A percentile compares a stretch with the other conserved stretches of the same genome.
Conservation (phyloP, 2,797 vertebrate genomes). For the Poeciliopsis infans region DNA sequence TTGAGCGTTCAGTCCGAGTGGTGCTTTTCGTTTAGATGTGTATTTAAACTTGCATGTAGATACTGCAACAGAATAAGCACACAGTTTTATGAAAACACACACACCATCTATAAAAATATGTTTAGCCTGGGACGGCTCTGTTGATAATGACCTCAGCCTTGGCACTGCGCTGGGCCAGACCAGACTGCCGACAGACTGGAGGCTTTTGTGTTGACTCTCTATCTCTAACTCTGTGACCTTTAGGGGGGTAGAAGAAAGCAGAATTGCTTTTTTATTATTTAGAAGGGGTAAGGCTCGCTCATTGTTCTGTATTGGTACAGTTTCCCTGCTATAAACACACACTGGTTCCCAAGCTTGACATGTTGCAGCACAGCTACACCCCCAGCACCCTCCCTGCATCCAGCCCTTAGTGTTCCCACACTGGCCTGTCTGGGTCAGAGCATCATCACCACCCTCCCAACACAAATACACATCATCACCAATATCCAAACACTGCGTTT, state of each 20-base stretch:
- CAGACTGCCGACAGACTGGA: constrained; percentile 78
- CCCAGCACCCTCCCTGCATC: constrained; percentile 51
- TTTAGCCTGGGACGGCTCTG: constrained; percentile 72
- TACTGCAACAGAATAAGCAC: constrained; percentile 51
- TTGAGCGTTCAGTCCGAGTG: constrained; percentile 6
- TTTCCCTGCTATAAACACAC: constrained; percentile 90
- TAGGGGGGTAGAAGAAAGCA: constrained; percentile 66
- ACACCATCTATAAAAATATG: constrained; percentile 77
- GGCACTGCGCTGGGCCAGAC: constrained; percentile 75
- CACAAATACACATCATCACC: constrained; percentile 27
- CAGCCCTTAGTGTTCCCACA: constrained; percentile 84
- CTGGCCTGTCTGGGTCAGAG: constrained; percentile 79
- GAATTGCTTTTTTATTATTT: constrained; percentile 74
- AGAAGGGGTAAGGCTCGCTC: constrained; percentile 83
- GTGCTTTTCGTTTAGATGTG: constrained; percentile 55
- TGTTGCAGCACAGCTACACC: constrained; percentile 56
- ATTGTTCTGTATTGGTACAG: constrained; percentile 89
- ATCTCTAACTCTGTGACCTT: constrained; percentile 82
- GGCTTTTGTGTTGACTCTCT: constrained; percentile 79
- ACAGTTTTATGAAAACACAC: constrained; percentile 42
- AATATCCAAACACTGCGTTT: constrained; percentile 35
- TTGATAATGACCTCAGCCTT: constrained; percentile 84
- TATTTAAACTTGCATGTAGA: constrained; percentile 24
- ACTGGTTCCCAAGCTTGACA: constrained; percentile 87
- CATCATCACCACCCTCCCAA: constrained; percentile 69